Percentiles rank a stretch among this genome's conserved stretches.
These are phyloP conservation scores for Grapholita molesta DNA, from an alignment of 1,140 invertebrate genomes.

Conservation along the genomic window DNA sequence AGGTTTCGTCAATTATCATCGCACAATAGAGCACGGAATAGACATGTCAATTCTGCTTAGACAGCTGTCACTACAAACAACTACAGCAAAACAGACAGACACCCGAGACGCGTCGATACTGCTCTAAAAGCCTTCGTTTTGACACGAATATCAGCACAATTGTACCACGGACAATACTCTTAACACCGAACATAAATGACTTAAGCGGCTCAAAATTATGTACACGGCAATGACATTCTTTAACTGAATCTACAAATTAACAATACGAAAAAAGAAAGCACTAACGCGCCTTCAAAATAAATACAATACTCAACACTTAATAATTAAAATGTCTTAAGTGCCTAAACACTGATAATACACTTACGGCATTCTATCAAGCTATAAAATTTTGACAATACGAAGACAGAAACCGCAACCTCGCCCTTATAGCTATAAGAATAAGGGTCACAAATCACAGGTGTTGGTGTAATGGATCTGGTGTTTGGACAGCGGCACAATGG, in stretches of 20 bases:
- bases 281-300: too few species aligned
- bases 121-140: conserved; percentile 1
- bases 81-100: background rate
- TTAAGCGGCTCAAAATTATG: background rate
- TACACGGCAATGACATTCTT: background rate
- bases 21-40: background rate
- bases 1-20: background rate
- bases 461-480: conserved; percentile 25
- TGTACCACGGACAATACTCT: background rate
- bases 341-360: too few species aligned
- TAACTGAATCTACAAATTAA: background rate
- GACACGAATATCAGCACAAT: conserved; percentile 1
- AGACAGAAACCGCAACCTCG: background rate
- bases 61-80: conserved; percentile 14
- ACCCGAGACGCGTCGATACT: background rate
- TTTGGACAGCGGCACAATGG: conserved; percentile 58
- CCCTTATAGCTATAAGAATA: conserved; percentile 34
- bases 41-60: background rate
- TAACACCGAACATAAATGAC: background rate
- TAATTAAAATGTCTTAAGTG: too few species aligned
- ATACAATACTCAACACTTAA: too few species aligned
- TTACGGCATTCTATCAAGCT: too few species aligned
- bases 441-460: conserved; percentile 3
- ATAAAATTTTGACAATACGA: conserved; percentile 19
- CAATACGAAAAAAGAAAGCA: too few species aligned